A percentile compares a stretch with the other conserved stretches of the same genome.
These are phyloP conservation scores for Pegoplata infirma DNA, from an alignment of 2,888 invertebrate genomes.

Conservation along the genomic window DNA sequence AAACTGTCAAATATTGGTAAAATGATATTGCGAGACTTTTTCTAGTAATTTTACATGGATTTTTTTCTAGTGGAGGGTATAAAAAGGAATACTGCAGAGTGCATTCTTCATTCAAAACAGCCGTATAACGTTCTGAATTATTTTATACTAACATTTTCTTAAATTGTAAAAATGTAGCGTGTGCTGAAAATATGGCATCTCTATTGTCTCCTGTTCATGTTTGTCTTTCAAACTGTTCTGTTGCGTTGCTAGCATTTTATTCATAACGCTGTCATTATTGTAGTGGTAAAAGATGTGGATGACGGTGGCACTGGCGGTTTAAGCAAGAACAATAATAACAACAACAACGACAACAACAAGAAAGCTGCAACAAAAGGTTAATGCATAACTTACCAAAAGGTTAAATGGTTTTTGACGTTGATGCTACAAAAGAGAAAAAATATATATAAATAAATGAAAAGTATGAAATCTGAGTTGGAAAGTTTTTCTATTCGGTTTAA, in stretches of 20 bases:
- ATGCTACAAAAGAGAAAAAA: conserved; percentile 16
- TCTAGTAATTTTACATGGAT: too few relatives aligned
- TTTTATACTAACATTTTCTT: too few relatives aligned
- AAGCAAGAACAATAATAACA: background rate
- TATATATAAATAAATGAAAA: too few relatives aligned
- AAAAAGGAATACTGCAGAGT: too few relatives aligned
- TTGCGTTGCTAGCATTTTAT: too few relatives aligned
- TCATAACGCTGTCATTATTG: background rate
- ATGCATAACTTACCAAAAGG: conserved; percentile 50
- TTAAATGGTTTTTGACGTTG: conserved; percentile 51
- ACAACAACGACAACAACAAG: conserved; percentile 8
- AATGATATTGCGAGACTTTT: too few relatives aligned
- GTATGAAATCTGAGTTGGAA: conserved; percentile 28
- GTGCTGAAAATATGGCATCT: background rate
- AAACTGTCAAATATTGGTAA: too few relatives aligned
- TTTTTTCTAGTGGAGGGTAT: too few relatives aligned
- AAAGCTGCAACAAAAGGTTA: conserved; percentile 48
- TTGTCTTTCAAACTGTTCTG: conserved; percentile 25
- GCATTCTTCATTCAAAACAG: too few relatives aligned
- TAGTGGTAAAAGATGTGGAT: background rate
- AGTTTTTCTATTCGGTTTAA: background rate
- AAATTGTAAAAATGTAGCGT: too few relatives aligned
- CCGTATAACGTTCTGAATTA: too few relatives aligned
- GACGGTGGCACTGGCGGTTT: background rate
- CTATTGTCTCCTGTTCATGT: conserved; percentile 35